Conservation (phyloP, 2,113 vertebrate genomes). For the Cromileptes altivelis region DNA sequence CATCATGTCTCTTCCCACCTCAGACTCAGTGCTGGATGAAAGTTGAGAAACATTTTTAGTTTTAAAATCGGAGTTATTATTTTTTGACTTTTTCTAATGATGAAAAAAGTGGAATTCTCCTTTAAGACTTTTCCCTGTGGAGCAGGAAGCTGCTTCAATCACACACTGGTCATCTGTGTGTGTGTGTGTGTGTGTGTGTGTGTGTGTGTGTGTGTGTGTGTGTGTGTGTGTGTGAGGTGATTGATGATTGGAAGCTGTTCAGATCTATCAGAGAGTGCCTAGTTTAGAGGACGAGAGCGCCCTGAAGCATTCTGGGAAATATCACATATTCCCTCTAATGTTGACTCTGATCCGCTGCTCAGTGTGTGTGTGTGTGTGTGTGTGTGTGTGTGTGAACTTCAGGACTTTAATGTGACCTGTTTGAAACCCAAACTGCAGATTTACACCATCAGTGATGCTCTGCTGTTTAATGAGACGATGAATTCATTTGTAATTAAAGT, state of each 20-base stretch:
- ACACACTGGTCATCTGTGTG: constrained; percentile 34
- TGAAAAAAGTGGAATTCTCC: constrained; percentile 42
- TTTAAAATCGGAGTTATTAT: background rate
- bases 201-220: constrained; percentile 13
- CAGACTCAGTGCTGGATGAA: background rate
- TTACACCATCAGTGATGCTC: background rate
- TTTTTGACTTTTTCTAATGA: constrained; percentile 20
- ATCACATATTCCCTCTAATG: constrained; percentile 58
- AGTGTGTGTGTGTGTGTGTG: background rate
- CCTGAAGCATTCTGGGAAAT: constrained; percentile 60
- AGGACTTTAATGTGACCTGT: background rate
- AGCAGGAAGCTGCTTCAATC: constrained; percentile 27
- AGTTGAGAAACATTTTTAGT: background rate
- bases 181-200: constrained; percentile 19
- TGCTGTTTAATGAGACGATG: background rate
- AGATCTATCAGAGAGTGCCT: constrained; percentile 42
- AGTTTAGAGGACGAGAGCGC: constrained; percentile 37
- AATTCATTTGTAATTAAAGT: no score
- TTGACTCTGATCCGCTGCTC: background rate
- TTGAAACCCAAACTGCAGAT: background rate
- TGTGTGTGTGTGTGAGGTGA: constrained; percentile 1
- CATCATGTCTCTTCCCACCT: background rate
- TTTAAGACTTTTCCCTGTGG: constrained; percentile 38
- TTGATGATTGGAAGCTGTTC: constrained; percentile 40
- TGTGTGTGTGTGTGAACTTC: background rate